Evolutionary conservation across 2,888 invertebrate species (phyloP), one percentile per base, ranked within the genome.

Genomic region (Panzeria rudis): DNA sequence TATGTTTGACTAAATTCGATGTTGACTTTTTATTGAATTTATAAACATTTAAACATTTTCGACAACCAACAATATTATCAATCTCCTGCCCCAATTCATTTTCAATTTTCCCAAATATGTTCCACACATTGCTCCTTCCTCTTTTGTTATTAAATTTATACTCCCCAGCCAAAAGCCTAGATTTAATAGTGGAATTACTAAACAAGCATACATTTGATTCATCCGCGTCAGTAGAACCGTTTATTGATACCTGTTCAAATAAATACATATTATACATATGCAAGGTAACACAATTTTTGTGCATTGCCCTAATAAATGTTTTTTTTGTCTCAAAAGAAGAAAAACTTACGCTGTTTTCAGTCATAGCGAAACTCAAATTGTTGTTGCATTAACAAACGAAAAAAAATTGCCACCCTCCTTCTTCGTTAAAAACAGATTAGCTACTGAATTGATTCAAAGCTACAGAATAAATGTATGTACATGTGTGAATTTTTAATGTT

Each of bases 1-100:
- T 83, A 41, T 83, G 83, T 35, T 56, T 83, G 3, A 77, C 72
- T 20, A 71, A 81, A 62, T 75, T 81, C 29, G 75, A 81, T 15
- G 81, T 75, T 13, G 61, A 20, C 1, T 29, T 47, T 13, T 15
- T 54, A 35, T 32, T 47, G 29, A 61, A 84, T 62, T 68, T 81
- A 20, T 71, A 77, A 35, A 84, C 47, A 75, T 69, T 76, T 17
- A 4, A 17, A 35, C 81, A 84, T n/a, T 9, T 54, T 17, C 72
- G 44, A 52, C 84, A 84, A 11, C 20, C 59, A 23, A 77, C 81
- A n/a, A 77, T 1, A 41, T 13, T 1, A 41, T 13, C 20, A 11
- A 81, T n/a, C 38, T 77, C 77, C 13, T 76, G 50, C 23, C 71
- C 84, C 7, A 15, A 32, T 54, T 44, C 62, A 15, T 62, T 69